Percentiles rank a stretch among this genome's conserved stretches.
Evolutionary conservation across 30 jellyfish, hydroid and myxozoan species (phyloP).

Genomic region (Pelagia noctiluca): DNA sequence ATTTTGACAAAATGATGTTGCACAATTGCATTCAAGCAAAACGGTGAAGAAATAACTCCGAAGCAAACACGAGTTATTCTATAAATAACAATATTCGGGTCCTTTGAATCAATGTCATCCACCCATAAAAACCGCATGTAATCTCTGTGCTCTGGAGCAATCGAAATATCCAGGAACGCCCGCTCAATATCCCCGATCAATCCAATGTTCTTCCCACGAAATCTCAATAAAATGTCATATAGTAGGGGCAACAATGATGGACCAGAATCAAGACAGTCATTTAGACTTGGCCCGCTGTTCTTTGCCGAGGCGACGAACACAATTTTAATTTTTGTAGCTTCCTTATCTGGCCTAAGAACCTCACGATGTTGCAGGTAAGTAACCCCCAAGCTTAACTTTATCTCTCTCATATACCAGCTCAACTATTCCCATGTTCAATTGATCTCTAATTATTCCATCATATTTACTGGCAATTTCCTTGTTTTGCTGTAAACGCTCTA

Average conservation of each 20-base stretch:
- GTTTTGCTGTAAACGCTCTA: too few species aligned
- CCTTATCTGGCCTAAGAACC: background rate
- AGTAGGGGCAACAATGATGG: too few species aligned
- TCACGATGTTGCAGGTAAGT: too few species aligned
- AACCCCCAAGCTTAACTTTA: too few species aligned
- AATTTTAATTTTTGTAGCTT: too few species aligned
- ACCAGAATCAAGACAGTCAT: too few species aligned
- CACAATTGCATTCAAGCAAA: too few species aligned
- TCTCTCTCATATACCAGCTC: too few species aligned
- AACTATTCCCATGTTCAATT: background rate
- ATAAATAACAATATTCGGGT: background rate
- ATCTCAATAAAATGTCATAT: background rate
- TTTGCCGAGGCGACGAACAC: too few species aligned
- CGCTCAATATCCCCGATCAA: background rate
- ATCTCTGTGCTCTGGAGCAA: background rate
- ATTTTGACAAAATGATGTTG: too few species aligned
- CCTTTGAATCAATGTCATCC: background rate
- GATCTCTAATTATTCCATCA: background rate
- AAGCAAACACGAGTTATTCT: background rate
- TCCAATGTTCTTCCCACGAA: background rate
- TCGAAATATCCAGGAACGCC: background rate
- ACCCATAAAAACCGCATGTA: background rate
- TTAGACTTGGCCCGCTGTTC: too few species aligned
- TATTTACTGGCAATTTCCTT: background rate
- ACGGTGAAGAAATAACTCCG: slow-evolving; percentile 7